Evolutionary conservation across 2,797 vertebrate genomes (phyloP).

Genomic region (Periophthalmus magnuspinnatus): DNA sequence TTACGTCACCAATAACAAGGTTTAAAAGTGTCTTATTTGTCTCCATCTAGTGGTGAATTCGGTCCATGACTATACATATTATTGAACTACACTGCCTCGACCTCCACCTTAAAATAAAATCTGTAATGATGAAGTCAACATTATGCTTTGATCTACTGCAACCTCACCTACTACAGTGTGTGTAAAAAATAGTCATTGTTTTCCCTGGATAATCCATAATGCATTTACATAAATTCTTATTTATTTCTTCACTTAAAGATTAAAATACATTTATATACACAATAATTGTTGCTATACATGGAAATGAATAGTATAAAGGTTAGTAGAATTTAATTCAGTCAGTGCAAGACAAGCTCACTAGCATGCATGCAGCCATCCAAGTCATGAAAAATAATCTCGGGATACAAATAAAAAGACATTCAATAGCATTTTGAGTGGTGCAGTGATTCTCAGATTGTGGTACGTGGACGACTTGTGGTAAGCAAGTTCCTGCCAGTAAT

Average conservation of each 20-base stretch:
- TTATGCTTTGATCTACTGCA: too few species aligned
- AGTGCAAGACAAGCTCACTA: background rate
- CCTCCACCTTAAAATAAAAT: too few species aligned
- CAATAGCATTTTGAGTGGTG: too few species aligned
- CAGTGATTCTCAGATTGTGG: too few species aligned
- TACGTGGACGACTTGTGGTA: too few species aligned
- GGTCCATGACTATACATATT: background rate
- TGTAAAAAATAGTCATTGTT: background rate
- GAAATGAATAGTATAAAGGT: background rate
- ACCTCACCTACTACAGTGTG: too few species aligned
- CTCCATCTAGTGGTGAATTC: constrained; percentile 30
- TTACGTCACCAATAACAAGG: constrained; percentile 49
- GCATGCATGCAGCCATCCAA: background rate
- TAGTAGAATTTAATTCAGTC: background rate
- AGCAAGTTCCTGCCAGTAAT: too few species aligned
- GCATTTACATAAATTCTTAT: background rate
- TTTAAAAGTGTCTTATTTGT: background rate
- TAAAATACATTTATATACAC: background rate
- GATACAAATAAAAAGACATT: background rate
- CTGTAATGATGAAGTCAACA: too few species aligned
- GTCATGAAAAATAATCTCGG: background rate
- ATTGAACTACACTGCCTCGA: background rate
- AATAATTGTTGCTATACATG: background rate
- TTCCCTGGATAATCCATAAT: background rate
- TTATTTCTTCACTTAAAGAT: background rate